Percentiles rank a stretch among this genome's conserved stretches.
phyloP scores from a whole-genome alignment of 2,113 vertebrate genomes.

The Mastomys natalensis region DNA sequence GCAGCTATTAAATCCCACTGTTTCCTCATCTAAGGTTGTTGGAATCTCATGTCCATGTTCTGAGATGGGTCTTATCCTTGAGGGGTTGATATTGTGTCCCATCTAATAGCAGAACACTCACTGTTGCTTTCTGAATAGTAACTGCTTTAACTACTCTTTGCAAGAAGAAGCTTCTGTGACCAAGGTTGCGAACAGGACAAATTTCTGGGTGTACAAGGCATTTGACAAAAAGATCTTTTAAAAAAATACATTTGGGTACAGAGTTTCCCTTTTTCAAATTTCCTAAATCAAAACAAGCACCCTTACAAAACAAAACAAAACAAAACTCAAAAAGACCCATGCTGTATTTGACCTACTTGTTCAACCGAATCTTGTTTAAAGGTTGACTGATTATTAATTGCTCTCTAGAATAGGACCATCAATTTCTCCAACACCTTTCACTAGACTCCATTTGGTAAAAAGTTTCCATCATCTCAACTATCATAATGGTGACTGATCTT shows the following conservation, averaged over 20 bases:
- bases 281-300: not conserved
- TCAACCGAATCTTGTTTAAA: not conserved
- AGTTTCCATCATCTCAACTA: not conserved
- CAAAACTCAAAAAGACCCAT: not conserved
- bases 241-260: not conserved
- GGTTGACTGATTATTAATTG: not conserved
- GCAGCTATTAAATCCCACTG: not conserved
- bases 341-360: not conserved
- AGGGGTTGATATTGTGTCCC: too few species aligned
- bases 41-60: not conserved
- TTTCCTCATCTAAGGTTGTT: not conserved
- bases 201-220: not conserved
- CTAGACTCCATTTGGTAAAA: not conserved
- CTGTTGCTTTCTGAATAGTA: not conserved
- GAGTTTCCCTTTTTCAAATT: not conserved
- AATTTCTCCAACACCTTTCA: not conserved
- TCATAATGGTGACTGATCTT: not conserved
- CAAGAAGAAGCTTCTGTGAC: not conserved
- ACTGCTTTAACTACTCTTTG: not conserved
- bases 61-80: too few species aligned
- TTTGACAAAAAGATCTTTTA: not conserved
- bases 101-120: not conserved
- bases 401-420: too few species aligned
- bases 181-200: not conserved
- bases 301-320: not conserved